Evolutionary conservation across 2,888 invertebrate species (phyloP), one percentile per base, ranked within the genome.

Genomic region (Campoplex nolae): DNA sequence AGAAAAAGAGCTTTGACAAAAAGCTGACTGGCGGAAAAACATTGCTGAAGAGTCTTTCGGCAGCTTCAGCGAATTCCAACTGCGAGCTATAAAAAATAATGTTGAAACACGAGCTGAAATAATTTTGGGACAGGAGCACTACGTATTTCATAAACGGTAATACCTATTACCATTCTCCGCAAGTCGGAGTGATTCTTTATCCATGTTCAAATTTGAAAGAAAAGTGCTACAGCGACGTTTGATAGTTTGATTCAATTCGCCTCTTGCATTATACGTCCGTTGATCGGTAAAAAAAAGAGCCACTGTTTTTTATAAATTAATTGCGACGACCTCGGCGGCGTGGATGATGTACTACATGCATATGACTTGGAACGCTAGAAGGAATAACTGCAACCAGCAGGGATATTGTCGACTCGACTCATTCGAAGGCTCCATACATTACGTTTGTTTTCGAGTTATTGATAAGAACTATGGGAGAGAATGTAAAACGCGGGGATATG

Each of bases 381-480:
- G 38, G 65, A 83, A 83, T 83, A 71, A 48, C 83, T 71, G n/a
- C 18, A 16, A 48, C 67, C 23, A 58, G 58, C 51, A 38, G 32
- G 13, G 18, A 13, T 54, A 76, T 70, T 83, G 76, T 58, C 35
- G 38, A 32, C 74, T 16, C 13, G 32, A 62, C 32, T 75, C 84
- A 68, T 80, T 79, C 58, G 56, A 70, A 51, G 54, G 28, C 32
- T 65, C 65, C 62, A 32, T 56, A 32, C 48, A 68, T 83, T 71
- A 45, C 54, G 78, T 42, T 54, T 83, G 83, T 76, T 76, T 56
- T 67, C 51, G 48, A 71, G 38, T 80, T 23, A 23, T 23, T 83
- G 80, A 86, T 80, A 83, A 80, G 80, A 83, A 38, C 38, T 6
- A 23, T 23, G 38, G 70, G 48, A 76, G 67, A 56, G 75, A 54